Evolutionary conservation across 2,113 vertebrate genomes (phyloP).

Genomic region (Irena cyanogastra): DNA sequence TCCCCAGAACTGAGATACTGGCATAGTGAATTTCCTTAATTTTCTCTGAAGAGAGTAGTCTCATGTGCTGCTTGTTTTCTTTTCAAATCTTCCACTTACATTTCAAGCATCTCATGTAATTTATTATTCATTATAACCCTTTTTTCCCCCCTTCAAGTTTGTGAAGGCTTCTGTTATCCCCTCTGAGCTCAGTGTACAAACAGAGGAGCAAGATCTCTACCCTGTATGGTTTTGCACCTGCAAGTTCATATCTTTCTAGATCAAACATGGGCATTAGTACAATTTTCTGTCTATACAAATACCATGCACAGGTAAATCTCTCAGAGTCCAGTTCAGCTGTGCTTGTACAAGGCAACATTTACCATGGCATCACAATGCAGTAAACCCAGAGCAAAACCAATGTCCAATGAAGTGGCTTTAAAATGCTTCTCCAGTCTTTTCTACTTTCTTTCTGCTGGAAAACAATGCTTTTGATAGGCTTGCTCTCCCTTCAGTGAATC

Average conservation of each 20-base stretch:
- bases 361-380: neutral
- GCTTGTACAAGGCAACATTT: neutral
- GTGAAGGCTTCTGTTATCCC: neutral
- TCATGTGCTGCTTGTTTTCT: neutral
- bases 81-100: neutral
- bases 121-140: neutral
- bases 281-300: neutral
- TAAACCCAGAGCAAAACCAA: neutral
- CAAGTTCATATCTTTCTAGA: neutral
- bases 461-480: neutral
- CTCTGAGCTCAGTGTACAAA: neutral
- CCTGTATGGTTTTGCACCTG: neutral
- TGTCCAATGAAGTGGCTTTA: neutral
- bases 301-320: neutral
- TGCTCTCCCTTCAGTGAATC: neutral
- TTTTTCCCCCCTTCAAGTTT: neutral
- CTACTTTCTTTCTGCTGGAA: neutral
- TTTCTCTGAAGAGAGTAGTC: neutral
- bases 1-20: neutral
- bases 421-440: neutral
- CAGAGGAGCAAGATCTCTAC: neutral
- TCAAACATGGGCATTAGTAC: neutral
- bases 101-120: neutral
- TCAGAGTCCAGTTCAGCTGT: neutral
- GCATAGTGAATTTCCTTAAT: neutral